Conservation (phyloP, 2,888 invertebrate species). For the Caenorhabditis zanzibari region DNA sequence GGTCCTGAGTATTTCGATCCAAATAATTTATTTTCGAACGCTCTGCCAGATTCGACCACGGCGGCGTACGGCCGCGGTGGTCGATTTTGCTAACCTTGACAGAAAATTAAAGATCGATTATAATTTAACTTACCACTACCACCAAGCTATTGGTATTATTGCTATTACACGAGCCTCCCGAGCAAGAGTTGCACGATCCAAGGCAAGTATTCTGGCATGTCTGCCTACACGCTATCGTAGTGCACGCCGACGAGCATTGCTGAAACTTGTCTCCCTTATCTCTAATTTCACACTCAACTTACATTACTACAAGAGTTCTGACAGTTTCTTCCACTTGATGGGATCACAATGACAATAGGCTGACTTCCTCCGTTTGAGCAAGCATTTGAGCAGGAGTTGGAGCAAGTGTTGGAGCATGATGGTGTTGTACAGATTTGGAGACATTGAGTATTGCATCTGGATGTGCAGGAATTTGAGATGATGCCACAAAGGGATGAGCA, state of each 20-base stretch:
- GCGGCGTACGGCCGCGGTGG: no score
- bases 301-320: conserved; percentile 56
- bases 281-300: neutral
- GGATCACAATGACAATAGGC: conserved; percentile 50
- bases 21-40: no score
- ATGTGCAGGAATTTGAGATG: conserved; percentile 31
- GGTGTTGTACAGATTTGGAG: conserved; percentile 56
- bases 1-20: no score
- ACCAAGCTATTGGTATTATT: conserved; percentile 34
- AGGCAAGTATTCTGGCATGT: conserved; percentile 62
- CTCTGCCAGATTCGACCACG: no score
- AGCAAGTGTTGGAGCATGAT: conserved; percentile 55
- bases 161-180: conserved; percentile 33
- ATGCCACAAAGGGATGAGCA: conserved; percentile 38
- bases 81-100: neutral
- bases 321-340: conserved; percentile 49
- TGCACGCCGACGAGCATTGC: conserved; percentile 61
- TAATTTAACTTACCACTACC: conserved; percentile 25
- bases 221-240: conserved; percentile 44
- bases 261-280: neutral
- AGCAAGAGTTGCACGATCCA: conserved; percentile 53
- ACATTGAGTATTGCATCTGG: conserved; percentile 48
- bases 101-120: neutral
- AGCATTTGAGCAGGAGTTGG: conserved; percentile 51
- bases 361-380: conserved; percentile 29